These are phyloP conservation scores for Ceratosolen fusciceps DNA, from an alignment of 1,140 invertebrate species.

Conservation along the genomic window DNA sequence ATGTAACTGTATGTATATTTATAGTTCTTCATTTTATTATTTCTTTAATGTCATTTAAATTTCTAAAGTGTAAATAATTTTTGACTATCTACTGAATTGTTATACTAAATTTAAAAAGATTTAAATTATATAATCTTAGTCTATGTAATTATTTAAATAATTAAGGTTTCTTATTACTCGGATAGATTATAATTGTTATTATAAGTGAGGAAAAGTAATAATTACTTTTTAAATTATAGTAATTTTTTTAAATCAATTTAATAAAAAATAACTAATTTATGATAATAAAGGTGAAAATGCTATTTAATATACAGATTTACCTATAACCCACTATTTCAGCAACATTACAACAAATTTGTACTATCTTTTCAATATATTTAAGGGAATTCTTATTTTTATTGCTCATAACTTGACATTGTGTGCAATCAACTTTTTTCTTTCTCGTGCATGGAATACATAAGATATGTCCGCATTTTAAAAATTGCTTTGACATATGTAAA, in stretches of 20 bases:
- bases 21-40: no score
- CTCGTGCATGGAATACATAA: constrained; percentile 26
- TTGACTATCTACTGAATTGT: not conserved
- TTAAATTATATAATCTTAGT: not conserved
- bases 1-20: no score
- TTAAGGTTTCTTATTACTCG: no score
- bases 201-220: no score
- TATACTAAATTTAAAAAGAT: not conserved
- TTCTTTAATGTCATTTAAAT: no score
- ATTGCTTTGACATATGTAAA: constrained; percentile 23
- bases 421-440: constrained; percentile 5
- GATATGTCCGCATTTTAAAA: constrained; percentile 44
- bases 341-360: constrained; percentile 32
- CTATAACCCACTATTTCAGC: constrained; percentile 24
- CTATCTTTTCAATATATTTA: constrained; percentile 28
- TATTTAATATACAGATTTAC: not conserved
- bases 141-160: not conserved
- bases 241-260: no score
- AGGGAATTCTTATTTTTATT: not conserved
- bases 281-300: no score
- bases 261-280: no score
- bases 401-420: not conserved
- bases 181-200: no score
- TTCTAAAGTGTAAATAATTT: not conserved
- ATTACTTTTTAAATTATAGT: no score